Conservation (phyloP, 2,888 invertebrate genomes). For the Ornithoptera alexandrae region DNA sequence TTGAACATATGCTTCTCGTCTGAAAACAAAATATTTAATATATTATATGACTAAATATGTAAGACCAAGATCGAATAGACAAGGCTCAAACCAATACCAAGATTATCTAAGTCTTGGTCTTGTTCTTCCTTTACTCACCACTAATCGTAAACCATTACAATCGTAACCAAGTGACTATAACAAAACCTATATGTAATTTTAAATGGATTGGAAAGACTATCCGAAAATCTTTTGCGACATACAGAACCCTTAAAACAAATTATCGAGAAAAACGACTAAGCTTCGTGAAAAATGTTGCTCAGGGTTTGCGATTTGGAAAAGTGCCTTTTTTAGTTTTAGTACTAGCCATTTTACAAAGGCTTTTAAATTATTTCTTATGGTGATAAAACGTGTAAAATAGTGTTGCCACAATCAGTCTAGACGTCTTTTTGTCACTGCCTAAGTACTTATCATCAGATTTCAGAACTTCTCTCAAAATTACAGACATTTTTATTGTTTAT, state of each 20-base stretch:
- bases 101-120: no score
- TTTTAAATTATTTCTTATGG: conserved; percentile 13
- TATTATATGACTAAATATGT: no score
- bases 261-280: conserved; percentile 8
- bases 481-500: background rate
- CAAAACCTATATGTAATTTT: no score
- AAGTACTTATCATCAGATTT: background rate
- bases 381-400: conserved; percentile 17
- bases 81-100: no score
- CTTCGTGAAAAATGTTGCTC: conserved; percentile 18
- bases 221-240: background rate
- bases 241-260: background rate
- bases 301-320: conserved; percentile 20
- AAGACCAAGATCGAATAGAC: no score
- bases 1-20: no score
- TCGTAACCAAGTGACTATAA: no score
- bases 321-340: conserved; percentile 22
- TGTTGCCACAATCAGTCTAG: conserved; percentile 27
- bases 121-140: no score
- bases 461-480: background rate
- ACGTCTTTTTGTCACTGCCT: conserved; percentile 20
- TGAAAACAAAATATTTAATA: no score
- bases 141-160: no score
- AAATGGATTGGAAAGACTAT: no score
- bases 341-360: conserved; percentile 22